Conservation (phyloP, 1,140 invertebrate genomes). For the Drosophila obscura region DNA sequence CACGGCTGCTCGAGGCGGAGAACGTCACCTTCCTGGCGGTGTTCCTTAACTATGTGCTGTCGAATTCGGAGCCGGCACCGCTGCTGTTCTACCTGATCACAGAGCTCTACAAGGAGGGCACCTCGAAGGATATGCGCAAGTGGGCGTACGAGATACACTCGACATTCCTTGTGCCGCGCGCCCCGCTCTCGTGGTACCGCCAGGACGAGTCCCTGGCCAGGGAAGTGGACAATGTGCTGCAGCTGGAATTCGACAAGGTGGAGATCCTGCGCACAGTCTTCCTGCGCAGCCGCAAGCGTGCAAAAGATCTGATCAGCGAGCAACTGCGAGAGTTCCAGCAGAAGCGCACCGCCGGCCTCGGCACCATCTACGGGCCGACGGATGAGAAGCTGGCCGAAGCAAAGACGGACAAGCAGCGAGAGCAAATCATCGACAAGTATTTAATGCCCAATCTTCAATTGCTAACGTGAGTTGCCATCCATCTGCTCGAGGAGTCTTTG, state of each 20-base stretch:
- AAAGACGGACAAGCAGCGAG: conserved; percentile 91
- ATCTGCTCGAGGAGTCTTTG: background rate
- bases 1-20: conserved; percentile 89
- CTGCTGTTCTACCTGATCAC: conserved; percentile 95
- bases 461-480: conserved; percentile 86
- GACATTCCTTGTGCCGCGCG: conserved; percentile 95
- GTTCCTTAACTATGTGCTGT: conserved; percentile 94
- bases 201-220: conserved; percentile 92
- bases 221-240: conserved; percentile 94
- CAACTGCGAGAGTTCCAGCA: conserved; percentile 95
- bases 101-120: conserved; percentile 92
- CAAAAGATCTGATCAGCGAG: conserved; percentile 93
- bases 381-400: conserved; percentile 92
- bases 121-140: conserved; percentile 94
- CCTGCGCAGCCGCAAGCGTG: conserved; percentile 92
- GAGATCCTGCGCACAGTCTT: conserved; percentile 95
- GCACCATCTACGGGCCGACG: conserved; percentile 94
- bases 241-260: conserved; percentile 93
- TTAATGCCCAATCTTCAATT: conserved; percentile 90
- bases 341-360: conserved; percentile 95
- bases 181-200: conserved; percentile 92
- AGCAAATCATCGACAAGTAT: conserved; percentile 90
- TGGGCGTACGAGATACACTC: conserved; percentile 99
- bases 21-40: conserved; percentile 91
- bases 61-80: conserved; percentile 93